phyloP scores from a whole-genome alignment of 1,140 invertebrate species.

The Mesaphorura yosii region DNA sequence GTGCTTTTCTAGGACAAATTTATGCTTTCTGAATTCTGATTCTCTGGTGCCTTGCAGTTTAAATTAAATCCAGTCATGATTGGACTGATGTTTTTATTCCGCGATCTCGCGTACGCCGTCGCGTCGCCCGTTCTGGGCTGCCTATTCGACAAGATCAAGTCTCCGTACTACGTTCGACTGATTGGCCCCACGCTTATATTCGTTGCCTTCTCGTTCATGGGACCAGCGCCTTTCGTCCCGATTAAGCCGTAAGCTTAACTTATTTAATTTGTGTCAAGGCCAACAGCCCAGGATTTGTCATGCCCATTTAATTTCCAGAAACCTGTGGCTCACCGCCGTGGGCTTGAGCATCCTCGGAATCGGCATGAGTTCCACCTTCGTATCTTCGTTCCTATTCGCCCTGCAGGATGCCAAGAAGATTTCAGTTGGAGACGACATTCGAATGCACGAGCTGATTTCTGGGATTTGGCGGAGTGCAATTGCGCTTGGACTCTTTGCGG shows the following conservation, averaged over 20 bases:
- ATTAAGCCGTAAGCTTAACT: slow-evolving; percentile 45
- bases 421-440: slow-evolving; percentile 57
- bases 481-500: slow-evolving; percentile 61
- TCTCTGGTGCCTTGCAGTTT: slow-evolving; percentile 31
- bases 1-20: slow-evolving; percentile 53
- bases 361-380: slow-evolving; percentile 53
- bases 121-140: slow-evolving; percentile 58
- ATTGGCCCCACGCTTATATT: slow-evolving; percentile 53
- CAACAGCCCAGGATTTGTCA: neutral
- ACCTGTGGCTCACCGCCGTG: slow-evolving; percentile 50
- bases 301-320: slow-evolving; percentile 36
- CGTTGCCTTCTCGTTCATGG: slow-evolving; percentile 55
- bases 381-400: neutral
- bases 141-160: slow-evolving; percentile 53
- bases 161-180: slow-evolving; percentile 55
- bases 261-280: neutral
- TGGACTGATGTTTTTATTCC: slow-evolving; percentile 76
- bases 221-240: slow-evolving; percentile 60
- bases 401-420: neutral
- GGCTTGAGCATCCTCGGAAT: slow-evolving; percentile 63
- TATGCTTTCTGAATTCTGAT: slow-evolving; percentile 57
- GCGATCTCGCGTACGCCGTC: slow-evolving; percentile 62
- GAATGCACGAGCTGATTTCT: slow-evolving; percentile 70
- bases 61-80: slow-evolving; percentile 51
- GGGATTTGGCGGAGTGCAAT: slow-evolving; percentile 74